Conservation (phyloP, 2,888 invertebrate genomes). For the Trissonchulus latispiculum region DNA sequence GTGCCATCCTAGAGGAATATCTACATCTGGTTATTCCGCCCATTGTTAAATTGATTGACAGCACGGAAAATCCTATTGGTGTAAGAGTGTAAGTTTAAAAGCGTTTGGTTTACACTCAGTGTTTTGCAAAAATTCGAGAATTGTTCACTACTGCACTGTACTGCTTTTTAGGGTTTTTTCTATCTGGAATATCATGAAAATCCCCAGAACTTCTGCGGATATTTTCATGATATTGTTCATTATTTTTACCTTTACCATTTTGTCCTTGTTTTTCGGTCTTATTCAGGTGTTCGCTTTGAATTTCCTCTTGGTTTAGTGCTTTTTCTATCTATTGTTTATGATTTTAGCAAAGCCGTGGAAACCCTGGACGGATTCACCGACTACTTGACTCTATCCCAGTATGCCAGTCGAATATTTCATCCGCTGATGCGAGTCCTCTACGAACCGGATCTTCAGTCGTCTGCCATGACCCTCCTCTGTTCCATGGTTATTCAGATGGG, state of each 20-base stretch:
- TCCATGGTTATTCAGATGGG: constrained; percentile 77
- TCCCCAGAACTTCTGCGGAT: too few relatives aligned
- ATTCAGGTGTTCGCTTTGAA: constrained; percentile 26
- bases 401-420: constrained; percentile 68
- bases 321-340: too few relatives aligned
- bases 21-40: constrained; percentile 89
- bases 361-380: constrained; percentile 82
- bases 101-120: background rate
- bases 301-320: too few relatives aligned
- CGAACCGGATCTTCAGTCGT: too few relatives aligned
- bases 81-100: constrained; percentile 10
- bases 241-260: too few relatives aligned
- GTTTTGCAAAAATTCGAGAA: too few relatives aligned
- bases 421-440: constrained; percentile 74
- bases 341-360: constrained; percentile 50
- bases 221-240: too few relatives aligned
- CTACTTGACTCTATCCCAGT: constrained; percentile 69
- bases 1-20: constrained; percentile 87
- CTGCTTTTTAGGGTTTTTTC: too few relatives aligned
- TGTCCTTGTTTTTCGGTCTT: constrained; percentile 31
- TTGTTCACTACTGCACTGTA: too few relatives aligned
- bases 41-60: constrained; percentile 81
- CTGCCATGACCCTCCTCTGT: too few relatives aligned
- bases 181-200: too few relatives aligned
- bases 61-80: constrained; percentile 53